Conservation (phyloP, 37 sponge, comb jelly and placozoan genomes). For the Haliclona indistincta region DNA sequence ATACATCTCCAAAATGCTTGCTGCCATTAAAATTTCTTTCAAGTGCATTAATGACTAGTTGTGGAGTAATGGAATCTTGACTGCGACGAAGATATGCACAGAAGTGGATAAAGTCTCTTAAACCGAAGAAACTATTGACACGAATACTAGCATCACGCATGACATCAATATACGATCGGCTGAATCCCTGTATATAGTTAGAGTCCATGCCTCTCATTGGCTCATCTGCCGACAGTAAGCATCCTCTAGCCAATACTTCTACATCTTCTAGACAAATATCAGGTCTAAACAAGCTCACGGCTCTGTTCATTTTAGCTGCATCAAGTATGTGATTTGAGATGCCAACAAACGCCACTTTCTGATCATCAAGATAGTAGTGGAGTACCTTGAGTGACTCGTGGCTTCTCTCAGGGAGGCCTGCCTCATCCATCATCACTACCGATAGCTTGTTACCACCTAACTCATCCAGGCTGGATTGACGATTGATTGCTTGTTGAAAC, state of each 20-base stretch:
- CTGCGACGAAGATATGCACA: slow-evolving; percentile 51
- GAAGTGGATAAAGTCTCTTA: slow-evolving; percentile 74
- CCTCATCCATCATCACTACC: slow-evolving; percentile 80
- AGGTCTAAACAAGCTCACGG: slow-evolving; percentile 15
- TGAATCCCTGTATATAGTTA: background rate
- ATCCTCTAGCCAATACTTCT: slow-evolving; percentile 35
- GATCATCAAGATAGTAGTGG: slow-evolving; percentile 73
- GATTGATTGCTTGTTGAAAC: slow-evolving; percentile 59
- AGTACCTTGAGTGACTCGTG: slow-evolving; percentile 78
- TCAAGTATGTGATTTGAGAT: no score
- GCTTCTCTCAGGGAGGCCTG: slow-evolving; percentile 71
- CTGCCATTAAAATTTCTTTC: slow-evolving; percentile 35
- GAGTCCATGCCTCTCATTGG: background rate
- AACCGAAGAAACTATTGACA: no score
- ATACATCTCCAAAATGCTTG: background rate
- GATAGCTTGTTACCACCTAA: slow-evolving; percentile 9
- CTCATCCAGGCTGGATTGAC: slow-evolving; percentile 31
- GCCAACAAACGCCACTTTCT: slow-evolving; percentile 56
- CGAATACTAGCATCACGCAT: no score
- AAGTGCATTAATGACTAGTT: slow-evolving; percentile 15
- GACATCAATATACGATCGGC: no score
- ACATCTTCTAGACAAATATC: slow-evolving; percentile 15
- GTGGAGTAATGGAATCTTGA: no score
- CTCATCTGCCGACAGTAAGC: slow-evolving; percentile 4
- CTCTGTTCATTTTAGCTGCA: slow-evolving; percentile 70